Evolutionary conservation across 2,888 invertebrate genomes (phyloP).

Genomic region (Hyposoter didymator): DNA sequence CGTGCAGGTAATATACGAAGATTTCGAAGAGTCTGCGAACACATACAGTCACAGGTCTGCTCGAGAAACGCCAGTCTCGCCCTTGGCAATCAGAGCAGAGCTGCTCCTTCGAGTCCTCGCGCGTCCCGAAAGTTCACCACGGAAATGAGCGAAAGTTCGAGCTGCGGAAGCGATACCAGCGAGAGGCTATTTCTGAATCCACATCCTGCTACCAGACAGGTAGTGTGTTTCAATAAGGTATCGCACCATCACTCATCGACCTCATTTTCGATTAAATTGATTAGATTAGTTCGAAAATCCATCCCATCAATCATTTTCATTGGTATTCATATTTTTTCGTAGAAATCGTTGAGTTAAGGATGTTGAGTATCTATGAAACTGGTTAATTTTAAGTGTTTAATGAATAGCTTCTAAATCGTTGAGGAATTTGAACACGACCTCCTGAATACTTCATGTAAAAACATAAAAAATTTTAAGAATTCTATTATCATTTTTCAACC

Average conservation of each 20-base stretch:
- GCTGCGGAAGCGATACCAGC: conserved; percentile 89
- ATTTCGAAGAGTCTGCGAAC: conserved; percentile 97
- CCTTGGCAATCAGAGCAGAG: conserved; percentile 80
- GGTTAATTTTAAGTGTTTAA: too few species aligned
- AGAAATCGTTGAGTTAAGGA: background rate
- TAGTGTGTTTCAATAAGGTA: conserved; percentile 84
- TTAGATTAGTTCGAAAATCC: conserved; percentile 5
- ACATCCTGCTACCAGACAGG: conserved; percentile 85
- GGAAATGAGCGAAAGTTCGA: conserved; percentile 89
- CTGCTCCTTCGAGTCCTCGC: conserved; percentile 87
- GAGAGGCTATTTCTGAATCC: conserved; percentile 86
- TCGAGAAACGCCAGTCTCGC: conserved; percentile 82
- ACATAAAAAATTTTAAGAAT: too few species aligned
- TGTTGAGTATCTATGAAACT: too few species aligned
- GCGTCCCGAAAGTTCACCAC: conserved; percentile 88
- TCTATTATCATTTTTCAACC: too few species aligned
- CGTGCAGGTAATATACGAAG: conserved; percentile 94
- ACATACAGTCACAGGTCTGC: conserved; percentile 94
- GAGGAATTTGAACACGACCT: too few species aligned
- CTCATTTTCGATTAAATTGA: conserved; percentile 60
- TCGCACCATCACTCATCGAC: conserved; percentile 76
- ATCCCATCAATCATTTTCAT: conserved; percentile 35
- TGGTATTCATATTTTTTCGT: background rate
- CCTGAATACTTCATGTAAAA: too few species aligned
- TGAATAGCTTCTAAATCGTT: too few species aligned